phyloP scores from a whole-genome alignment of 2,888 invertebrate genomes.

The Metallyticus violacea region DNA sequence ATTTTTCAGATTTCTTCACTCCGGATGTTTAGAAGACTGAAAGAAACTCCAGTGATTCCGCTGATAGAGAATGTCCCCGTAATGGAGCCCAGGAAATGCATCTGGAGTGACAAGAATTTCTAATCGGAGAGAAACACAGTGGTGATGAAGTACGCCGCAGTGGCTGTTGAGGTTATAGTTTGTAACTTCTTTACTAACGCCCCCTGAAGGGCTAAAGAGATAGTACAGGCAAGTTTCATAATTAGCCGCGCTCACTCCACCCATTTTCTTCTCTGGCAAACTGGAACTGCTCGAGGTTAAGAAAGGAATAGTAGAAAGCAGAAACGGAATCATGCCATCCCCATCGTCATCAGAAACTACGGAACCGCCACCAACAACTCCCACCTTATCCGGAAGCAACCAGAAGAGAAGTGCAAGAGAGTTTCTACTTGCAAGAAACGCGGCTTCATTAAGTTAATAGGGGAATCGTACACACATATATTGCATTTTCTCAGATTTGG shows the following conservation, averaged over 20 bases:
- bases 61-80: background rate
- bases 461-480: background rate
- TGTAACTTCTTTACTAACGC: background rate
- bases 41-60: background rate
- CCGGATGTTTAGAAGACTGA: background rate
- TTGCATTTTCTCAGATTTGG: background rate
- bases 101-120: background rate
- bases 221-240: background rate
- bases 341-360: background rate
- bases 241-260: background rate
- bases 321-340: background rate
- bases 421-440: background rate
- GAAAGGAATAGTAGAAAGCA: background rate
- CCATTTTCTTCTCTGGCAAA: background rate
- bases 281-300: background rate
- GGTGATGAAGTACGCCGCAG: background rate
- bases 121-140: background rate
- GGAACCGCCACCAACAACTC: background rate
- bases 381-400: background rate
- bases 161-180: background rate
- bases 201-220: background rate
- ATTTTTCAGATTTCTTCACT: background rate
- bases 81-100: background rate
- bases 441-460: background rate
- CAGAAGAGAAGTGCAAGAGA: too few species aligned